A percentile compares a stretch with the other conserved stretches of the same genome.
Evolutionary conservation across 2,113 vertebrate species (phyloP).

Genomic region (Forbesichthys papilliferus): DNA sequence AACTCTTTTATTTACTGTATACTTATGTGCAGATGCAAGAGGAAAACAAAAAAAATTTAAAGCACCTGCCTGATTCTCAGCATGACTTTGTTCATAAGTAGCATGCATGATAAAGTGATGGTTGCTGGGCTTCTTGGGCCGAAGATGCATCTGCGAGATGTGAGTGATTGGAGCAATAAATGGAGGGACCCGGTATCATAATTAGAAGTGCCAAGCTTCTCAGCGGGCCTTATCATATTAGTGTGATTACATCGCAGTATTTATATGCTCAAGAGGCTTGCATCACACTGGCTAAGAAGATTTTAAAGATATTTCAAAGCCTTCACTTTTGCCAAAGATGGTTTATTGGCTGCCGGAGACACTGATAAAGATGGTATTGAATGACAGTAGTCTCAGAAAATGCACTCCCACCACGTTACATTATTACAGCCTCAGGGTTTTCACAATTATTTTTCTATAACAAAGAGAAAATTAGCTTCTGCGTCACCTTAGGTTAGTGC

Average conservation of each 20-base stretch:
- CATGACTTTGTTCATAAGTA: slow-evolving; percentile 2
- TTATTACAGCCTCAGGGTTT: neutral
- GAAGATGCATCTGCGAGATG: slow-evolving; percentile 12
- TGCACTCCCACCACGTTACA: neutral
- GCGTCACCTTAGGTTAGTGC: too few relatives aligned
- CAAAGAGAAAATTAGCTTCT: too few relatives aligned
- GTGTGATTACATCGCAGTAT: slow-evolving; percentile 49
- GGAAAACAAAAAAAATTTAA: neutral
- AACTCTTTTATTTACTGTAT: too few relatives aligned
- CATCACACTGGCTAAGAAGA: slow-evolving; percentile 31
- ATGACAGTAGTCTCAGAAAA: slow-evolving; percentile 14
- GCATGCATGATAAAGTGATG: slow-evolving; percentile 21
- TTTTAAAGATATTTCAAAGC: slow-evolving; percentile 16
- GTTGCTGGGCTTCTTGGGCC: slow-evolving; percentile 14
- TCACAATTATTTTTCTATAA: neutral
- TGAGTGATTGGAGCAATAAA: slow-evolving; percentile 42
- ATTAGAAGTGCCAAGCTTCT: slow-evolving; percentile 51
- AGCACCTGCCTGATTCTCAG: neutral
- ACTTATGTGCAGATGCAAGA: neutral
- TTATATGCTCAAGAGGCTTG: slow-evolving; percentile 27
- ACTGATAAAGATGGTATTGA: slow-evolving; percentile 9
- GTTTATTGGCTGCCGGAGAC: slow-evolving; percentile 2
- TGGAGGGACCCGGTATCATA: slow-evolving; percentile 22
- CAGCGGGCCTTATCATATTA: slow-evolving; percentile 48
- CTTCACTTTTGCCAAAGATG: slow-evolving; percentile 1